Percentiles rank a stretch among this genome's conserved stretches.
phyloP scores from a whole-genome alignment of 1,140 invertebrate genomes.

The Onthophagus taurus region DNA sequence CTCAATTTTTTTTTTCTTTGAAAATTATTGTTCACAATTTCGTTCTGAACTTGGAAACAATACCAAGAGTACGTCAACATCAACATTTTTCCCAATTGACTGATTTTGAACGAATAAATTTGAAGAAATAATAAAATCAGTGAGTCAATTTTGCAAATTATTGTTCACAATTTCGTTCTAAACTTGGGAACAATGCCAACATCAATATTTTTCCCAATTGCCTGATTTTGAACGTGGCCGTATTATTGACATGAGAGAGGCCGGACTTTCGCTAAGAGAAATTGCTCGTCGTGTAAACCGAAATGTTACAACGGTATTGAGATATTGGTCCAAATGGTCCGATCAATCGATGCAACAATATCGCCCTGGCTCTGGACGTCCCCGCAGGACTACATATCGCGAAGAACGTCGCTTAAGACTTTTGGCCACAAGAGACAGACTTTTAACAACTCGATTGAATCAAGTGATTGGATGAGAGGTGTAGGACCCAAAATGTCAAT shows the following conservation, averaged over 20 bases:
- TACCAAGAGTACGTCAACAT: too few species aligned
- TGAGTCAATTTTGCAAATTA: neutral
- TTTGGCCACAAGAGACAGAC: slow-evolving; percentile 9
- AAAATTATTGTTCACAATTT: too few species aligned
- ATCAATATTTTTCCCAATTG: neutral
- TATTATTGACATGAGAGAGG: slow-evolving; percentile 5
- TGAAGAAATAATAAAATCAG: neutral
- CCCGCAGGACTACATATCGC: slow-evolving; percentile 4
- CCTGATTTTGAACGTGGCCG: slow-evolving; percentile 1
- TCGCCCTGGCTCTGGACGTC: slow-evolving; percentile 8
- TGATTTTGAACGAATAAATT: too few species aligned
- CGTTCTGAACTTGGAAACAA: too few species aligned
- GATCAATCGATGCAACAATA: neutral
- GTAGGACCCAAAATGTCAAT: too few species aligned
- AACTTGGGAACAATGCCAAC: neutral
- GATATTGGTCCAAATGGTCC: slow-evolving; percentile 7
- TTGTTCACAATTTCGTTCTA: slow-evolving; percentile 1
- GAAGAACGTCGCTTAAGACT: slow-evolving; percentile 5
- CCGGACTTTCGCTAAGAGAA: slow-evolving; percentile 2
- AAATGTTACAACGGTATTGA: slow-evolving; percentile 3
- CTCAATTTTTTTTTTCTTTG: too few species aligned
- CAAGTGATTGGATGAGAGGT: too few species aligned
- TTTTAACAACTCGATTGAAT: too few species aligned
- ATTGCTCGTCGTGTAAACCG: slow-evolving; percentile 7
- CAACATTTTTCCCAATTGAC: too few species aligned